A percentile compares a stretch with the other conserved stretches of the same genome.
Conservation (phyloP, 2,888 invertebrate genomes). For the Oeneis ivallda region DNA sequence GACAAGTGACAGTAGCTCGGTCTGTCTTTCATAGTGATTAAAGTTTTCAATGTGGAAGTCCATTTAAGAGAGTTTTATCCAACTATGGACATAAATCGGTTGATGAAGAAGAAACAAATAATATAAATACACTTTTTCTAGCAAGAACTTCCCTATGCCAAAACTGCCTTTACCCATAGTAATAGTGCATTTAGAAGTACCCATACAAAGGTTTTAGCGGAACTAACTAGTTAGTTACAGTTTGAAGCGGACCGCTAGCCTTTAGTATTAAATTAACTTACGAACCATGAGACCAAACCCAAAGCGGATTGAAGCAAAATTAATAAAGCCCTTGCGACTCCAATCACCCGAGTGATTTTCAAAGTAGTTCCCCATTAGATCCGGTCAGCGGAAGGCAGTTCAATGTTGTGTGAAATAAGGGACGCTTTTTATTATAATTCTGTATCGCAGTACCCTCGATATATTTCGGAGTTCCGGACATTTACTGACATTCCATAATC, state of each 20-base stretch:
- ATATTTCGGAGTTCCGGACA: slow-evolving; percentile 6
- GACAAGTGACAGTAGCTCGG: no score
- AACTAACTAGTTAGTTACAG: neutral
- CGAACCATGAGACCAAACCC: neutral
- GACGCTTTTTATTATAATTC: slow-evolving; percentile 30
- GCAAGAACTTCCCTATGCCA: no score
- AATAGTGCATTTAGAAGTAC: no score
- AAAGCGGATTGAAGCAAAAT: slow-evolving; percentile 11
- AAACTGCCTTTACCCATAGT: no score
- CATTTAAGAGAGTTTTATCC: no score
- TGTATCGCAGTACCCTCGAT: slow-evolving; percentile 24
- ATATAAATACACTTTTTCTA: no score
- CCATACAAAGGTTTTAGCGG: no score
- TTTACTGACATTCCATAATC: slow-evolving; percentile 10
- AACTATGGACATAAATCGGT: no score
- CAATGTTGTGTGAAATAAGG: slow-evolving; percentile 28
- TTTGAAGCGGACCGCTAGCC: neutral
- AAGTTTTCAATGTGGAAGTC: no score
- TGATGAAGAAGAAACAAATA: no score
- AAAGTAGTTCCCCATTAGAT: slow-evolving; percentile 16
- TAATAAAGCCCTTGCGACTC: slow-evolving; percentile 14
- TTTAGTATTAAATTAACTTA: neutral
- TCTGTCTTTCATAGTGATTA: no score
- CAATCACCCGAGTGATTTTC: slow-evolving; percentile 21
- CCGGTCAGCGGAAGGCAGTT: slow-evolving; percentile 20